These are phyloP conservation scores for Hydroisotoma schaefferi DNA, from an alignment of 2,888 invertebrate genomes.

Conservation along the genomic window DNA sequence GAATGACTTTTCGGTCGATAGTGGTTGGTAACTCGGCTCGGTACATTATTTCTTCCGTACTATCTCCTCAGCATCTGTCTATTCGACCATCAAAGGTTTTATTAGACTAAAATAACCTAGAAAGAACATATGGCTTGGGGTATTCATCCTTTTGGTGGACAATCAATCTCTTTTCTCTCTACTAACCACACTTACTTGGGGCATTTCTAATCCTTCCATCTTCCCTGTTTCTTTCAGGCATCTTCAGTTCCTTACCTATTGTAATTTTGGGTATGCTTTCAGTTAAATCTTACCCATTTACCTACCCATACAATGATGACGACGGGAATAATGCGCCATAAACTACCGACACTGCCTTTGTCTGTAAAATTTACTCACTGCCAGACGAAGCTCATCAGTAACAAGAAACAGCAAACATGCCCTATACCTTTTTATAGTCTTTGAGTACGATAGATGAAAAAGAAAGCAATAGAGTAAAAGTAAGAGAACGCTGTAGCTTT, in stretches of 20 bases:
- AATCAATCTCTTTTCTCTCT: background rate
- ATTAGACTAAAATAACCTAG: background rate
- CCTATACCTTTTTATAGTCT: too few species aligned
- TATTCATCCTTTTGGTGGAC: background rate
- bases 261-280: background rate
- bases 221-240: background rate
- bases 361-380: too few species aligned
- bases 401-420: too few species aligned
- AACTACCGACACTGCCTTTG: too few species aligned
- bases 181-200: background rate
- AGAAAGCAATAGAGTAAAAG: too few species aligned
- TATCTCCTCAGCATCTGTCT: conserved; percentile 2
- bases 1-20: conserved; percentile 14
- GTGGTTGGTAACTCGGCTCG: background rate
- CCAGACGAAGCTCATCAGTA: too few species aligned
- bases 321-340: too few species aligned
- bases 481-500: too few species aligned
- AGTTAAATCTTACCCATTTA: background rate
- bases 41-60: conserved; percentile 6
- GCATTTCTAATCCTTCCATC: background rate
- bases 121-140: background rate
- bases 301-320: too few species aligned
- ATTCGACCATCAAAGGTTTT: background rate
- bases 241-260: conserved; percentile 1
- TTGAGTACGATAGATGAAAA: too few species aligned